A percentile compares a stretch with the other conserved stretches of the same genome.
Evolutionary conservation across 2,797 vertebrate genomes (phyloP).

Genomic region (Huso huso): DNA sequence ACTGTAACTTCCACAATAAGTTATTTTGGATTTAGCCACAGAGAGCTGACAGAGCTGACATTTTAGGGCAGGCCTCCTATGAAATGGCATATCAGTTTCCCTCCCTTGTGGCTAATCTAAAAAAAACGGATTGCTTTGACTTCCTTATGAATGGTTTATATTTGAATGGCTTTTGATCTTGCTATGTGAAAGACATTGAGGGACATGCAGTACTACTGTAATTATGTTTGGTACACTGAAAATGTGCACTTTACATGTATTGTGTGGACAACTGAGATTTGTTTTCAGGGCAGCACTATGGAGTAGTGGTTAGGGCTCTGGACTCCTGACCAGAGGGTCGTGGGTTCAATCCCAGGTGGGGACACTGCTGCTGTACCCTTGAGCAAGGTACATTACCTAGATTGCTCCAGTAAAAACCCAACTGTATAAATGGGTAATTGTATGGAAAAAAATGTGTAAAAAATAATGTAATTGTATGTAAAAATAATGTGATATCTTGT

Average conservation of each 20-base stretch:
- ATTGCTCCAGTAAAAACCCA: no score
- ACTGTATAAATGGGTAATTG: no score
- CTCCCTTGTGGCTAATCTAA: conserved; percentile 16
- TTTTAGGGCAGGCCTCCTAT: conserved; percentile 11
- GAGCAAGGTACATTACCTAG: no score
- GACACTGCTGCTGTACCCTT: no score
- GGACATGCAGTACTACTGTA: background rate
- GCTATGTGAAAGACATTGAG: background rate
- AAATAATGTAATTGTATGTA: no score
- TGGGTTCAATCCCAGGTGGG: no score
- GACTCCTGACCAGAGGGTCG: no score
- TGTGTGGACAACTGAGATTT: background rate
- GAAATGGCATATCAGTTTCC: conserved; percentile 14
- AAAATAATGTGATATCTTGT: no score
- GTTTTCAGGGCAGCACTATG: no score
- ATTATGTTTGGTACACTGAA: conserved; percentile 7
- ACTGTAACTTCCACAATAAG: background rate
- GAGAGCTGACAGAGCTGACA: background rate
- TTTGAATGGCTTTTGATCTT: background rate
- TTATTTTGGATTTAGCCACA: conserved; percentile 1
- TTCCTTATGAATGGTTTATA: conserved; percentile 6
- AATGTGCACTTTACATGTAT: background rate
- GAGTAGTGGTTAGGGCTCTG: no score
- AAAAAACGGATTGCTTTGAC: conserved; percentile 16
- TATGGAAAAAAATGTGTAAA: no score